Base-by-base conservation (phyloP, 2,888 invertebrate species). In the Lasioglossum zephyrum region DNA sequence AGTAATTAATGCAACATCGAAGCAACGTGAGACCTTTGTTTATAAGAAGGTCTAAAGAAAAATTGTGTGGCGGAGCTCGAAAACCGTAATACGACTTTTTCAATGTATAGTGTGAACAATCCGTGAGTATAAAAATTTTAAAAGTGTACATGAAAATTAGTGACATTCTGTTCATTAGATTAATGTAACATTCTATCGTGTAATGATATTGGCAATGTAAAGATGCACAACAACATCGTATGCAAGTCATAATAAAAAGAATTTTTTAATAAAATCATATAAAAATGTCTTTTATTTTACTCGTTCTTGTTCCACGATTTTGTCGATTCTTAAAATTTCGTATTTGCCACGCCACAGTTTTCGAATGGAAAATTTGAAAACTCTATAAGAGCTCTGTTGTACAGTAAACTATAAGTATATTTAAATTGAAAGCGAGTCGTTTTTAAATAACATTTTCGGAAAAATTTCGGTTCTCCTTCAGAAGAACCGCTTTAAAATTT, bases 241-340 rank as follows among this genome's bases (percentile, higher is more conserved):
- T 88, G 82, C 85, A 85, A 92, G 85, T 91, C 89, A 89, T 91
- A 93, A 93, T 93, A 92, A 93, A 91, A 90, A 90, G 74, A 84
- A 92, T 91, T 93, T 93, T 93, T 92, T 91, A 92, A 93, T 90
- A 91, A 93, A 91, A 85, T 60, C 36, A 44, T 73, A 36, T 73
- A 36, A 69, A 44, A 81, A 36, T 84, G 86, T 90, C 39, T 66
- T 84, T 89, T 26, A 86, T 82, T 86, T 86, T 79, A 72, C 41
- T 63, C 73, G 41, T 63, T 82, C 60, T 70, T 11, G 41, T 79
- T 83, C 76, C 70, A 70, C 57, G 72, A 70, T 49, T 77, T 70
- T 77, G 47, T 49, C 26, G 47, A 8, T 72, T 69, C 84, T 82
- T 69, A 8, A 73, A 70, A 57, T 82, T 87, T 82, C 84, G 80